Percentiles rank a stretch among this genome's conserved stretches.
phyloP scores from a whole-genome alignment of 2,888 invertebrate genomes.

The Lagria hirta region DNA sequence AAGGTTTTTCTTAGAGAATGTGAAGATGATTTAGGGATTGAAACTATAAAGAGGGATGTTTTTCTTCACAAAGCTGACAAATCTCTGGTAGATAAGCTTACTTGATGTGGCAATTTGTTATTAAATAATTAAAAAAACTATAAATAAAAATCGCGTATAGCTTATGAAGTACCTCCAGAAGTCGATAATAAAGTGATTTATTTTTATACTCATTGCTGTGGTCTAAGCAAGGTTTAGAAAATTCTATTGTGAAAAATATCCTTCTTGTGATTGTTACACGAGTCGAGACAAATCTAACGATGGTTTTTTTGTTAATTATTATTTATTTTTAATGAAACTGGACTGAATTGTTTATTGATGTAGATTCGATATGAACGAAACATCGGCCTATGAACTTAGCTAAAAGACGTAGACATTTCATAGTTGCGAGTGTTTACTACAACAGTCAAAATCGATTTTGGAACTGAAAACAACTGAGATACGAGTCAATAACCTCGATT shows the following conservation, averaged over 20 bases:
- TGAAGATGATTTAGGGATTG: constrained; percentile 5
- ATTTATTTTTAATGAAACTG: constrained; percentile 6
- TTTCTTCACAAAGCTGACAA: constrained; percentile 16
- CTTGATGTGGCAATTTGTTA: constrained; percentile 13
- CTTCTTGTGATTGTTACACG: constrained; percentile 20
- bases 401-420: constrained; percentile 27
- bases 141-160: constrained; percentile 21
- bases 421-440: constrained; percentile 40
- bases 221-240: constrained; percentile 18
- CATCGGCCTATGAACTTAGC: constrained; percentile 29
- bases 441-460: constrained; percentile 26
- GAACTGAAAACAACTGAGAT: constrained; percentile 34
- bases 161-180: constrained; percentile 24
- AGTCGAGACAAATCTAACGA: constrained; percentile 20
- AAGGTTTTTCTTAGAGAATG: constrained; percentile 35
- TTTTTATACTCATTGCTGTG: constrained; percentile 28
- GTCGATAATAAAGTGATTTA: constrained; percentile 22
- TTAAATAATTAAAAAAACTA: constrained; percentile 14
- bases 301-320: constrained; percentile 14
- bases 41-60: constrained; percentile 19
- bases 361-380: constrained; percentile 26
- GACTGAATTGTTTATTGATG: constrained; percentile 21
- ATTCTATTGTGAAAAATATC: constrained; percentile 20
- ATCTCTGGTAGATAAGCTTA: constrained; percentile 10
- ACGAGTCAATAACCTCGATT: constrained; percentile 37